These are phyloP conservation scores for Lasiurus cinereus DNA, from an alignment of 2,113 vertebrate genomes.

Conservation along the genomic window DNA sequence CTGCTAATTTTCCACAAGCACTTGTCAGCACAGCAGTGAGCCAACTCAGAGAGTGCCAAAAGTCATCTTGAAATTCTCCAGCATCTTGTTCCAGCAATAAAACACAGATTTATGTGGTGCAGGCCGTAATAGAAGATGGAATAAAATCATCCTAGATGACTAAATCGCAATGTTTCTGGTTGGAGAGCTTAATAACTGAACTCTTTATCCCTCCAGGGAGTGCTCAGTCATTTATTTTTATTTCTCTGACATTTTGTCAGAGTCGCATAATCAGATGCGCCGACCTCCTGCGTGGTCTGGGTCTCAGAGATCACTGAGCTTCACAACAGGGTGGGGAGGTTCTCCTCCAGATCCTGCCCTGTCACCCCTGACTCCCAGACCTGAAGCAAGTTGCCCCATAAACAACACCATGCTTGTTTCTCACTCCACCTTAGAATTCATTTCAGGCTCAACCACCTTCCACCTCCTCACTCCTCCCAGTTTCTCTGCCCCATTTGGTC, in stretches of 20 bases:
- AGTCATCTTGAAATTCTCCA: constrained; percentile 74
- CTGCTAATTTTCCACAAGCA: constrained; percentile 79
- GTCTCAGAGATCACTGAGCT: constrained; percentile 62
- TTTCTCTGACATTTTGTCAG: constrained; percentile 85
- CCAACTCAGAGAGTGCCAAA: constrained; percentile 67
- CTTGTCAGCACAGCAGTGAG: constrained; percentile 69
- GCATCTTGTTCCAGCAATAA: constrained; percentile 75
- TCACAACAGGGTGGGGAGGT: not conserved
- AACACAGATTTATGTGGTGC: constrained; percentile 77
- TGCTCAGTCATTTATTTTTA: constrained; percentile 86
- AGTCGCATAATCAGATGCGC: constrained; percentile 75
- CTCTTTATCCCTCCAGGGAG: constrained; percentile 81
- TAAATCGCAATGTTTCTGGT: constrained; percentile 83
- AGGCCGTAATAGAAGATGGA: constrained; percentile 79
- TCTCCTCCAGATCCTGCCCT: not conserved
- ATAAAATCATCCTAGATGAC: constrained; percentile 83
- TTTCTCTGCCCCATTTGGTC: not conserved
- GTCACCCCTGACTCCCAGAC: not conserved
- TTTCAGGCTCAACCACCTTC: not conserved
- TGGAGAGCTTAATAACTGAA: constrained; percentile 84
- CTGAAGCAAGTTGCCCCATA: not conserved
- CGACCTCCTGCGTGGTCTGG: constrained; percentile 79
- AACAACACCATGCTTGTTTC: not conserved
- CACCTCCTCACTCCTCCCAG: not conserved
- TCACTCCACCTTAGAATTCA: not conserved